phyloP scores from a whole-genome alignment of 2,797 vertebrate genomes.

The Malacoraja senta region DNA sequence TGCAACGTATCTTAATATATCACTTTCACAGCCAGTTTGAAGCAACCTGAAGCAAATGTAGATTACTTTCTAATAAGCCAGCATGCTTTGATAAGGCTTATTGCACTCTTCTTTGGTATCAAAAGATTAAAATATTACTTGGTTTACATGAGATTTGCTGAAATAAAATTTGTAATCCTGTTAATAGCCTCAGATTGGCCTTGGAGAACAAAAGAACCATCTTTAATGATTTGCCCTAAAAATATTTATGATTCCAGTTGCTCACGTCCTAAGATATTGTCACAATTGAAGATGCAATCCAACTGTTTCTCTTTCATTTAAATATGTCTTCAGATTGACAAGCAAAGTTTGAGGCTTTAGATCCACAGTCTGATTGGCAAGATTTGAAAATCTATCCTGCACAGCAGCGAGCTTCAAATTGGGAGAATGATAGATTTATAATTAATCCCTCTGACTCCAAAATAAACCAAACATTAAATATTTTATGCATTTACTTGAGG shows the following conservation, averaged over 20 bases:
- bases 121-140: neutral
- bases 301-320: neutral
- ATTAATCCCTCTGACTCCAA: neutral
- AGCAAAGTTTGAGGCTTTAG: neutral
- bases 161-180: neutral
- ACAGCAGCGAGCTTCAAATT: neutral
- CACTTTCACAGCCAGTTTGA: neutral
- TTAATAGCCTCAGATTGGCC: neutral
- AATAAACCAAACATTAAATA: neutral
- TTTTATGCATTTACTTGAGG: neutral
- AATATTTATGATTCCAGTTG: neutral
- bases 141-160: neutral
- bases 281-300: neutral
- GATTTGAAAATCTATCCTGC: neutral
- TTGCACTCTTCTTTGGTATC: neutral
- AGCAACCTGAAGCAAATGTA: neutral
- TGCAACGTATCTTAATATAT: neutral
- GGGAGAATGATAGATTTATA: slow-evolving; percentile 2
- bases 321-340: neutral
- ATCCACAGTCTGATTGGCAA: neutral
- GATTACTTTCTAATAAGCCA: neutral
- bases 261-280: neutral
- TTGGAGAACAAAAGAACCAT: neutral
- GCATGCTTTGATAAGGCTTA: neutral
- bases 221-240: neutral